phyloP scores from a whole-genome alignment of 1,140 invertebrate species.

The Sarcophaga peregrina region DNA sequence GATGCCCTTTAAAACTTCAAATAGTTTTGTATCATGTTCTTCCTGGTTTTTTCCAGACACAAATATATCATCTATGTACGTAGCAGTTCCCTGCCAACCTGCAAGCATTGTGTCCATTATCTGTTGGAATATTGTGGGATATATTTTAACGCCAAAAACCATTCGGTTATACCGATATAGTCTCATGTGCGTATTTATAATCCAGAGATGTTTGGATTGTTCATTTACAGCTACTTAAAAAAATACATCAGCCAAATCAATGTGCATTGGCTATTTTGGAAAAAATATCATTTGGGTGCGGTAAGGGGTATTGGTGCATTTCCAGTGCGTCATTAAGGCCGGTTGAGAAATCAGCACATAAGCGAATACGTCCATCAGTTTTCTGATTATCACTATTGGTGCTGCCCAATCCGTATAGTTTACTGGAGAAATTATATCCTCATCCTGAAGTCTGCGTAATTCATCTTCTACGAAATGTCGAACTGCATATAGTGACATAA shows the following conservation, averaged over 20 bases:
- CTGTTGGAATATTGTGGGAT: not conserved
- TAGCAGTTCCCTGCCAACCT: not conserved
- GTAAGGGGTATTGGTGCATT: slow-evolving; percentile 45
- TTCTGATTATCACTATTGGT: slow-evolving; percentile 58
- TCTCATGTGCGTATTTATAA: slow-evolving; percentile 42
- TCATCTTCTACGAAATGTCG: slow-evolving; percentile 38
- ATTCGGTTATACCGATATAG: slow-evolving; percentile 16
- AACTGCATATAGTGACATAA: too few relatives aligned
- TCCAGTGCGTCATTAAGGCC: slow-evolving; percentile 41
- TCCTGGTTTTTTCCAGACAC: not conserved
- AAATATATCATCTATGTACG: slow-evolving; percentile 6
- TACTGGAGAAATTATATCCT: slow-evolving; percentile 47
- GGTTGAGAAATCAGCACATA: slow-evolving; percentile 54
- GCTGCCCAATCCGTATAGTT: slow-evolving; percentile 62
- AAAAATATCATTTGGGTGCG: slow-evolving; percentile 39
- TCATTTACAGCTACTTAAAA: slow-evolving; percentile 20
- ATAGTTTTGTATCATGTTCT: not conserved
- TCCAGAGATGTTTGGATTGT: slow-evolving; percentile 20
- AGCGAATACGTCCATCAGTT: slow-evolving; percentile 53
- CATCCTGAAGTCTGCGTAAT: slow-evolving; percentile 35
- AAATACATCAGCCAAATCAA: slow-evolving; percentile 7
- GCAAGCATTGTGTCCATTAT: slow-evolving; percentile 1
- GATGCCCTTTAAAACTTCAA: not conserved
- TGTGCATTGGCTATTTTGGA: slow-evolving; percentile 1
- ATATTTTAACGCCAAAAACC: not conserved